These are phyloP conservation scores for Cyprinodon diabolis DNA, from an alignment of 2,797 vertebrate genomes.

Conservation along the genomic window DNA sequence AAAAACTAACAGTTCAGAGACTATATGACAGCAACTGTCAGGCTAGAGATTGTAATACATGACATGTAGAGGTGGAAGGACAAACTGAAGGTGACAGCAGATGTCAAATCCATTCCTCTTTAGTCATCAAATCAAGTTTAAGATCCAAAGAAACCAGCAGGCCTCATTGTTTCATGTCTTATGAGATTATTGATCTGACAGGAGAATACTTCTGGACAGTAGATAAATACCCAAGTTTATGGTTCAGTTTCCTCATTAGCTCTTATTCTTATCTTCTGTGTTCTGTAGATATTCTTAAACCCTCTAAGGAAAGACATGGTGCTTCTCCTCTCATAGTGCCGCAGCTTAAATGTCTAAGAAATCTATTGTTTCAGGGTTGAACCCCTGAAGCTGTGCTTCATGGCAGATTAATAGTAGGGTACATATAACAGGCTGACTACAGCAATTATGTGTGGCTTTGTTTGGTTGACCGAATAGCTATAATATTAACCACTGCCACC, in stretches of 20 bases:
- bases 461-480: not conserved
- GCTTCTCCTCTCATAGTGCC: not conserved
- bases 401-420: not conserved
- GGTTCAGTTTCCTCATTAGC: not conserved
- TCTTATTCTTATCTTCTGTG: not conserved
- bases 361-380: not conserved
- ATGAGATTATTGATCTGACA: not conserved
- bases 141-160: not conserved
- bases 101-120: conserved; percentile 26
- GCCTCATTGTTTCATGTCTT: not conserved
- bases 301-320: not conserved
- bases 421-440: not conserved
- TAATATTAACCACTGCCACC: not conserved
- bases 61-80: not conserved
- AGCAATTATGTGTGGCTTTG: not conserved
- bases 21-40: not conserved
- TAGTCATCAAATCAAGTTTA: not conserved
- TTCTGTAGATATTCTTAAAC: not conserved
- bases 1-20: not conserved
- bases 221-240: not conserved
- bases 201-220: not conserved
- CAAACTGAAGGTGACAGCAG: conserved; percentile 40
- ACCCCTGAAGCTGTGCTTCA: not conserved
- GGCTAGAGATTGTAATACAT: not conserved
- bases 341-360: no score